Evolutionary conservation across 2,113 vertebrate species (phyloP).

Genomic region (Rhinogobius similis): DNA sequence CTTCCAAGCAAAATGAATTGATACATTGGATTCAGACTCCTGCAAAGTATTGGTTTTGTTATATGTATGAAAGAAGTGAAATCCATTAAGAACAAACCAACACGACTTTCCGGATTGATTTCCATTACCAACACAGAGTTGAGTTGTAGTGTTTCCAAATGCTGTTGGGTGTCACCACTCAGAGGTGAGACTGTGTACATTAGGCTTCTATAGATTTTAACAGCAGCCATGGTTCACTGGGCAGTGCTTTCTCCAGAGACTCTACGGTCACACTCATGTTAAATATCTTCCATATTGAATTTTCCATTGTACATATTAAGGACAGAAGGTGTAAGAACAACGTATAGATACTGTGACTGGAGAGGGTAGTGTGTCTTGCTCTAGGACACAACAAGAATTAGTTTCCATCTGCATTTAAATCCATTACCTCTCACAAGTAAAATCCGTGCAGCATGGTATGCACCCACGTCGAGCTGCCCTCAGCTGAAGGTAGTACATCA

Average conservation of each 20-base stretch:
- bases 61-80: not conserved
- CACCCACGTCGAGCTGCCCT: too few species aligned
- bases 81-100: not conserved
- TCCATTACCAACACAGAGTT: not conserved
- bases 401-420: not conserved
- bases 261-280: not conserved
- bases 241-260: slow-evolving; percentile 30
- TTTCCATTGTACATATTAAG: not conserved
- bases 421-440: too few species aligned
- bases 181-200: slow-evolving; percentile 30
- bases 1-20: too few species aligned
- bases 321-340: not conserved
- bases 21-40: not conserved
- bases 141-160: not conserved
- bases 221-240: slow-evolving; percentile 23
- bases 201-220: slow-evolving; percentile 49
- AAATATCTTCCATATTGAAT: not conserved
- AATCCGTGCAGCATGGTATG: too few species aligned
- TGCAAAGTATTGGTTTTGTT: not conserved
- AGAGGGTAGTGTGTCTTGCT: not conserved
- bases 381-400: not conserved
- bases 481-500: too few species aligned
- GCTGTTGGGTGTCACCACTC: slow-evolving; percentile 18
- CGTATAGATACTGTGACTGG: not conserved
- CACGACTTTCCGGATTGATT: not conserved